These are phyloP conservation scores for Chelidonichthys spinosus DNA, from an alignment of 2,797 vertebrate species.

Conservation along the genomic window DNA sequence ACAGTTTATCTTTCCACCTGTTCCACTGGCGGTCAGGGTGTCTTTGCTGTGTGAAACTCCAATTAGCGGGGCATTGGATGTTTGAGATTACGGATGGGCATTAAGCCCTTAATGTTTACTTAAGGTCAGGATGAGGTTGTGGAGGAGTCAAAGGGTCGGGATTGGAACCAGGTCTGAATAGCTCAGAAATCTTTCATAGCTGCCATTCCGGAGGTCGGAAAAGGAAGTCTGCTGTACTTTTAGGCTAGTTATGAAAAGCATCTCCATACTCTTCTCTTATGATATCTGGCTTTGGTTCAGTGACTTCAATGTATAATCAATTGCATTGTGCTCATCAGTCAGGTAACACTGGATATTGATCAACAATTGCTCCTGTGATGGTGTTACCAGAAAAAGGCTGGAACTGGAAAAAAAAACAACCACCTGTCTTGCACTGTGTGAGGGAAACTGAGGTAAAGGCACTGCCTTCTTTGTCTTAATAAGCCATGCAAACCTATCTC, in stretches of 20 bases:
- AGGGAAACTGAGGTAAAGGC: constrained; percentile 22
- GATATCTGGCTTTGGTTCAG: not conserved
- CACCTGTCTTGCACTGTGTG: constrained; percentile 16
- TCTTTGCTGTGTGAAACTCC: constrained; percentile 71
- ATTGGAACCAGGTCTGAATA: constrained; percentile 51
- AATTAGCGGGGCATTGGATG: constrained; percentile 72
- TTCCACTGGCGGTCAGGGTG: constrained; percentile 64
- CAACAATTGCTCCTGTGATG: constrained; percentile 6
- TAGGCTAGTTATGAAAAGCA: not conserved
- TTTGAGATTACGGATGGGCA: constrained; percentile 74
- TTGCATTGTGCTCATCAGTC: constrained; percentile 1
- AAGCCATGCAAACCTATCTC: constrained; percentile 59
- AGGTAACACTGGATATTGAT: not conserved
- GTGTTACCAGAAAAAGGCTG: constrained; percentile 21
- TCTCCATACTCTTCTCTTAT: not conserved
- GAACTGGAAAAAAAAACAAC: constrained; percentile 14
- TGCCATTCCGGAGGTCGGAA: constrained; percentile 15
- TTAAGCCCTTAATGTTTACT: constrained; percentile 80
- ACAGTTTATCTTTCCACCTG: constrained; percentile 75
- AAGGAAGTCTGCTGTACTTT: constrained; percentile 17
- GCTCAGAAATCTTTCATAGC: constrained; percentile 15
- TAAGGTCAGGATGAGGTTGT: constrained; percentile 66
- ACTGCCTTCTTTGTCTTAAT: constrained; percentile 48
- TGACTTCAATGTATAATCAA: not conserved
- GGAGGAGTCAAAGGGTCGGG: constrained; percentile 61